Evolutionary conservation across 2,888 invertebrate species (phyloP), one percentile per base, ranked within the genome.

Genomic region (Bhutanitis thaidina): DNA sequence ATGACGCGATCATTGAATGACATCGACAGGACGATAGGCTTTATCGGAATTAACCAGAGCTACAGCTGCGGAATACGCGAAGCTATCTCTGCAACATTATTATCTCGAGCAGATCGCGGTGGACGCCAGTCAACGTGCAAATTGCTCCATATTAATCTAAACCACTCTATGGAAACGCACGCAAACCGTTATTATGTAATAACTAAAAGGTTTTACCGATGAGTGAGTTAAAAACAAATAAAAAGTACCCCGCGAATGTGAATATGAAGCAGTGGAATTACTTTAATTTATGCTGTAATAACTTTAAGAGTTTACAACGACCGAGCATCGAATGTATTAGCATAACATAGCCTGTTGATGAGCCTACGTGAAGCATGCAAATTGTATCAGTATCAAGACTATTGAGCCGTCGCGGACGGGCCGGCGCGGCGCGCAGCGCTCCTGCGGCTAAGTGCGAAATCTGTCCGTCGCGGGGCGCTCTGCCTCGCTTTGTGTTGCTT

Each of bases 361-460:
- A 13, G 13, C 7, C 13, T 32, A 25, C 34, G 14, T 40, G 3
- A 20, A 29, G 13, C 7, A n/a, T 41, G 9, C 8, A 40, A 35
- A 39, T 20, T 12, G n/a, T 41, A 25, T 9, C 9, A 49, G 20
- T 60, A 65, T 64, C 64, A 68, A 67, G 60, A 60, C 37, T 10
- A 15, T n/a, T 49, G 15, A 9, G 58, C 58, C 62, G 53, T 40
- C n/a, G 52, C 62, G 49, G 41, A 45, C 49, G 13, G n/a, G n/a
- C 25, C 55, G 53, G 39, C 43, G 46, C 52, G 51, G 47, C 55
- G 43, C 52, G 36, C 20, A 20, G 5, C 20, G 5, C 2, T 43
- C 29, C 39, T 13, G 43, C 41, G 56, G 50, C 59, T 64, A 62
- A 72, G 71, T 72, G 77, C 77, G 69, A 75, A 77, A 73, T 69